Evolutionary conservation across 2,113 vertebrate species (phyloP).

Genomic region (Vireo altiloquus): DNA sequence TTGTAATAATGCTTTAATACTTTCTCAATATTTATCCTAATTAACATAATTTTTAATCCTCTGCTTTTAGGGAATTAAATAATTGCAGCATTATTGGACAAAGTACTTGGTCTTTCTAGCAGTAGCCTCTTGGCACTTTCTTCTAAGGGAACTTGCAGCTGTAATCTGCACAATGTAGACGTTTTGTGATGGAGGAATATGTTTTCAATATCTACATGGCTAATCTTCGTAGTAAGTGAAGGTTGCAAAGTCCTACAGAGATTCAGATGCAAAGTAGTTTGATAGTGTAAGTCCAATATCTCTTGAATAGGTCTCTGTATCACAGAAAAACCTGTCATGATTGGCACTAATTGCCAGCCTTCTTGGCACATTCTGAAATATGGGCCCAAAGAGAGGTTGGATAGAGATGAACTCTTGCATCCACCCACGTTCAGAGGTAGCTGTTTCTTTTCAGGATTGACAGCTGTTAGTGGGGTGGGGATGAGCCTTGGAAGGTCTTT

Average conservation of each 20-base stretch:
- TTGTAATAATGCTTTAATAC: not conserved
- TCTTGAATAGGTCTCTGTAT: not conserved
- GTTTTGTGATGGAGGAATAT: not conserved
- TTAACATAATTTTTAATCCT: not conserved
- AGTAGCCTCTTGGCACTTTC: not conserved
- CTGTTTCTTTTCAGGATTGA: not conserved
- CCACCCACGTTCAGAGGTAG: not conserved
- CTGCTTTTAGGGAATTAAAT: not conserved
- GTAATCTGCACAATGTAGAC: not conserved
- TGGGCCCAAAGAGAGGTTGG: rapidly evolving
- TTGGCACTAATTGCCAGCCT: not conserved
- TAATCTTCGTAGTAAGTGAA: not conserved
- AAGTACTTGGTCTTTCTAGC: not conserved
- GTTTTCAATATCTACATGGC: not conserved
- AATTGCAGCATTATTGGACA: not conserved
- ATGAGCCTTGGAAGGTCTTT: not conserved
- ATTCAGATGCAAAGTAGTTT: not conserved
- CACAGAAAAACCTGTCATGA: not conserved
- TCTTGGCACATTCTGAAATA: not conserved
- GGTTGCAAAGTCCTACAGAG: not conserved
- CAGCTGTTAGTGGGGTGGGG: not conserved
- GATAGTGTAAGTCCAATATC: not conserved
- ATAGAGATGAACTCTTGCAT: not conserved
- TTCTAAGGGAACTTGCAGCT: not conserved
- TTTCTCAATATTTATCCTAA: not conserved